A percentile compares a stretch with the other conserved stretches of the same genome.
Conservation (phyloP, 2,888 invertebrate species). For the Pandemis cinnamomeana region DNA sequence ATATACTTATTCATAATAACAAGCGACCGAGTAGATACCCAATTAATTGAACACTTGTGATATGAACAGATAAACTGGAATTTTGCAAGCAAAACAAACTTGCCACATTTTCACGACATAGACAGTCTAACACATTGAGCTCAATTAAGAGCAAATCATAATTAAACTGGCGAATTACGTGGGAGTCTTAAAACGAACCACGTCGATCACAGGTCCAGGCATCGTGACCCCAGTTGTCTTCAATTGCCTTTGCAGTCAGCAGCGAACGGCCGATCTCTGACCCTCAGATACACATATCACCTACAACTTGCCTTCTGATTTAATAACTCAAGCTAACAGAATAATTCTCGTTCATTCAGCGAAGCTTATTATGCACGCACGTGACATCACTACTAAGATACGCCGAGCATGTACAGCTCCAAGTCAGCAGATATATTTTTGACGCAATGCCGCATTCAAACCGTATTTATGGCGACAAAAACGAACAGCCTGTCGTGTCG, state of each 20-base stretch:
- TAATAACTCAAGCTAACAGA: slow-evolving; percentile 41
- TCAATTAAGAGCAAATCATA: slow-evolving; percentile 38
- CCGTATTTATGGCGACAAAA: slow-evolving; percentile 23
- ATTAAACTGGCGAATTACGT: slow-evolving; percentile 55
- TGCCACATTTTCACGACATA: background rate
- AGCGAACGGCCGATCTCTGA: slow-evolving; percentile 80
- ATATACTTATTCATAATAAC: background rate
- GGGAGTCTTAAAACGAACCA: slow-evolving; percentile 67
- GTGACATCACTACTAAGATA: slow-evolving; percentile 1
- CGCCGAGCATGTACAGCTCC: background rate
- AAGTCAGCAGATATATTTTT: background rate
- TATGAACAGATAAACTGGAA: background rate
- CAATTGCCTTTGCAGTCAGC: slow-evolving; percentile 68
- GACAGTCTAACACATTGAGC: slow-evolving; percentile 19
- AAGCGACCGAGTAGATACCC: background rate
- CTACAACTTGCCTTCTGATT: slow-evolving; percentile 54
- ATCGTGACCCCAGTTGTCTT: slow-evolving; percentile 70
- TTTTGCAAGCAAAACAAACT: background rate
- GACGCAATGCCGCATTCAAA: slow-evolving; percentile 14
- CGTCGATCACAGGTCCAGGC: slow-evolving; percentile 66
- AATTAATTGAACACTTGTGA: background rate
- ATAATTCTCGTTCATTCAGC: slow-evolving; percentile 19
- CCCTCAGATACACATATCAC: slow-evolving; percentile 74
- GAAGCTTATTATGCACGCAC: slow-evolving; percentile 10
- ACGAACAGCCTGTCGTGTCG: slow-evolving; percentile 5